These are phyloP conservation scores for Meandrina meandrites DNA, from an alignment of 92 coral and sea anemone genomes.

Conservation along the genomic window DNA sequence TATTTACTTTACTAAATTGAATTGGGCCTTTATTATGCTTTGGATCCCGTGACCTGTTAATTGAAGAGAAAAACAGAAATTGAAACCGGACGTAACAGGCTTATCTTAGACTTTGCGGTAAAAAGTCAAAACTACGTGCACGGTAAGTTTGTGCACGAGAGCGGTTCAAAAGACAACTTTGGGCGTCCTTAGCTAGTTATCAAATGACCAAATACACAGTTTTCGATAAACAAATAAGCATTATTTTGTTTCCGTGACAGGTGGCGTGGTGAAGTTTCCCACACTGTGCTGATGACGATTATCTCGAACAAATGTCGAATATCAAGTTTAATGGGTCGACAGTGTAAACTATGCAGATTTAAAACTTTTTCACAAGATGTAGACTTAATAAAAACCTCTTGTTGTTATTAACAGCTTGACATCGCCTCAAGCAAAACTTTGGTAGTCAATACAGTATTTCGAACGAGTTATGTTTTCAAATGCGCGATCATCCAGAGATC, in stretches of 20 bases:
- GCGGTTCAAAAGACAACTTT: background rate
- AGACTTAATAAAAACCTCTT: background rate
- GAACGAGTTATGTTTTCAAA: constrained; percentile 5
- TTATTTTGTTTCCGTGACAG: background rate
- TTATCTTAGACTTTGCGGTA: background rate
- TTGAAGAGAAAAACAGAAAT: background rate
- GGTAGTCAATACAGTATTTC: background rate
- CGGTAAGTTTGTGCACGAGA: background rate
- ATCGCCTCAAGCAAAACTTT: background rate
- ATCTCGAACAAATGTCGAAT: background rate
- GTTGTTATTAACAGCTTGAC: background rate
- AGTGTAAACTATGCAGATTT: background rate
- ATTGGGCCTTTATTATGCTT: background rate
- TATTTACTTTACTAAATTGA: constrained; percentile 19
- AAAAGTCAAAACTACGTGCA: background rate
- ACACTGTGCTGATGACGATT: background rate
- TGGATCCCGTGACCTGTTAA: background rate
- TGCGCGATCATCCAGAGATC: background rate
- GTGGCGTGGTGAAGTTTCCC: background rate
- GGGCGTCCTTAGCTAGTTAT: background rate
- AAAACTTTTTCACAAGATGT: background rate
- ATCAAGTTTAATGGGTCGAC: background rate
- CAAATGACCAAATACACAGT: background rate
- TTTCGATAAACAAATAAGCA: background rate
- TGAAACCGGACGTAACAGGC: background rate